A percentile compares a stretch with the other conserved stretches of the same genome.
Evolutionary conservation across 2,888 invertebrate species (phyloP).

Genomic region (Eurois occulta): DNA sequence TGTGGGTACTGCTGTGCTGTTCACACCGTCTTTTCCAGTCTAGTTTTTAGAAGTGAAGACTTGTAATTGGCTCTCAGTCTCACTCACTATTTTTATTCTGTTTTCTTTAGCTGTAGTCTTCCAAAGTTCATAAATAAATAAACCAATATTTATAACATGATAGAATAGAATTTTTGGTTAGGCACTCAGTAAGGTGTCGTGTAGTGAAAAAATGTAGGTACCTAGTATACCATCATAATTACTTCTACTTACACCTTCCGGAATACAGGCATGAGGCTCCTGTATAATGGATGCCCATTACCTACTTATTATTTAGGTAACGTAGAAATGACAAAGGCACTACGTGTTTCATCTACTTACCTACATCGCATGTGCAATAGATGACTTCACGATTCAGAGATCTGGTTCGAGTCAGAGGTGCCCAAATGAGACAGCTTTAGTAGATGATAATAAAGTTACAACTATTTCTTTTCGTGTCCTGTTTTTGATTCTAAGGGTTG

Average conservation of each 20-base stretch:
- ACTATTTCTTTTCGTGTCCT: constrained; percentile 58
- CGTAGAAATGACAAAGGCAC: neutral
- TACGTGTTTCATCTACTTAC: neutral
- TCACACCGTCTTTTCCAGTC: too few species aligned
- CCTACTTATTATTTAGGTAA: neutral
- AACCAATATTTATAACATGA: neutral
- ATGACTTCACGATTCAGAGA: constrained; percentile 15
- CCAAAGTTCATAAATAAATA: too few species aligned
- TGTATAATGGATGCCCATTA: neutral
- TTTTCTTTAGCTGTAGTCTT: too few species aligned
- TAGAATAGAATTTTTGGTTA: neutral
- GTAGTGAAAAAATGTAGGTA: neutral
- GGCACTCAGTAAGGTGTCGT: neutral
- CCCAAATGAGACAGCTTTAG: constrained; percentile 21
- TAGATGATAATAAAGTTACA: constrained; percentile 35
- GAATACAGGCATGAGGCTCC: neutral
- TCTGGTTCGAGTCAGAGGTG: constrained; percentile 29
- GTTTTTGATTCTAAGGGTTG: constrained; percentile 53
- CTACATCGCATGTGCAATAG: constrained; percentile 12
- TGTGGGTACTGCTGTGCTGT: too few species aligned
- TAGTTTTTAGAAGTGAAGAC: too few species aligned
- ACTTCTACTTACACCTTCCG: neutral
- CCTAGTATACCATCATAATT: neutral
- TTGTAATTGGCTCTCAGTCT: too few species aligned
- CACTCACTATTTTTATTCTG: too few species aligned